Base-by-base conservation (phyloP, 2,113 vertebrate genomes). In the Lycaon pictus region DNA sequence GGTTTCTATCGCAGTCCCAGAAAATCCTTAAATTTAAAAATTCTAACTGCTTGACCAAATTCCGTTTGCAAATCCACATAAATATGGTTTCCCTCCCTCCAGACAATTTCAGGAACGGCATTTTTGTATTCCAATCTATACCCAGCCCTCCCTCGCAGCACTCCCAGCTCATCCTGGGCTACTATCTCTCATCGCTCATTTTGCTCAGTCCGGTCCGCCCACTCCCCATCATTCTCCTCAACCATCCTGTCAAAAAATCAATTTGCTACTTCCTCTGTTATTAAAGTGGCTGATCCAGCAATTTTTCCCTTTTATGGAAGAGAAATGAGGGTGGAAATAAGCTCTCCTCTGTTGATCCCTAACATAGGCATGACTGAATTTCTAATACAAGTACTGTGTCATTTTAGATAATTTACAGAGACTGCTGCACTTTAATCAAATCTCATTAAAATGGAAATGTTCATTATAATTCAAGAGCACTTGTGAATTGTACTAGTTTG, bases 291-390 rank as follows among this genome's bases (percentile, higher is more conserved):
- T 72, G 55, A 67, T 4, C 58, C 88, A 90, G 93, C 94, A 85
- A 37, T 43, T 96, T 76, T 72, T 72, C n/a, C 98, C 98, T 98
- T 98, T 96, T 97, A 96, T 93, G 95, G 97, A 81, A 96, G 60
- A 96, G 65, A 96, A 79, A 90, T 7, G 35, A 93, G 32, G 27
- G 51, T 96, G n/a, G 92, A 92, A 96, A 69, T 7, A 23, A 81
- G 74, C n/a, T 51, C 43, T 72, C 65, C 88, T 62, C 83, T 27
- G 60, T 5, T 29, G 80, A 37, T 32, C 74, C 69, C 74, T 60
- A 43, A 29, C 80, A 7, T 1, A 77, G 92, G 43, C 90, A 60
- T 48, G 51, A 58, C 58, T 93, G 84, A 17, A 51, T 81, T 82
- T 55, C 81, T 63, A 62, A 55, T 7, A n/a, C 94, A 94, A 94